Base-by-base conservation (phyloP, 2,888 invertebrate genomes). In the Dexiosoma caninum region DNA sequence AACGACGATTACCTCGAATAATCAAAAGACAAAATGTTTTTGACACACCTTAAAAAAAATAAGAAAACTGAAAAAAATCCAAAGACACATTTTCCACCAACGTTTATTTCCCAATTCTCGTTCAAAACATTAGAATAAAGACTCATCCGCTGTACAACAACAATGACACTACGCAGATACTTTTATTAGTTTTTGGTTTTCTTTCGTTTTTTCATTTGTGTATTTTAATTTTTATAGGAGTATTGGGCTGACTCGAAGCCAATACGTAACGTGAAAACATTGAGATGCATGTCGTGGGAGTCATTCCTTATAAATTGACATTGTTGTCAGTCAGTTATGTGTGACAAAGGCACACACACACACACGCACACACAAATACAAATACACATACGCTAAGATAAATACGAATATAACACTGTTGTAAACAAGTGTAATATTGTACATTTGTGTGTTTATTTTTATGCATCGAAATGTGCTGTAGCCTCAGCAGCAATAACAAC, bases 251-350 rank as follows among this genome's bases (percentile, higher is more conserved):
- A 49, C 55, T 69, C 21, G 23, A 19, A 76, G 35, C 53, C 60
- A 69, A 72, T 53, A 51, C 32, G 59, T 44, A 35, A 46, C n/a
- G 8, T 57, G 30, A 57, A 62, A 55, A 46, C 40, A 55, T 70
- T 62, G 70, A 77, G 55, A 64, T 64, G 44, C 55, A 46, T 70
- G 64, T 71, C 70, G 77, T 78, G 77, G 77, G 77, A 78, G 77
- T 78, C 49, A 14, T 78, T 78, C 57, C 49, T 71, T 71, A 64
- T 57, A 66, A 71, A 78, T 71, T 78, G 64, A 71, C 64, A 71
- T 57, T 49, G 57, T 49, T 64, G 70, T 78, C 77, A 77, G 55
- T 49, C 27, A 59, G 42, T 62, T 51, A 27, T 57, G 10, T 49
- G 40, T 44, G 12, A 16, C 4, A 49, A 51, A 30, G n/a, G 21